Conservation (phyloP, 2,113 vertebrate species). For the Albula goreensis region DNA sequence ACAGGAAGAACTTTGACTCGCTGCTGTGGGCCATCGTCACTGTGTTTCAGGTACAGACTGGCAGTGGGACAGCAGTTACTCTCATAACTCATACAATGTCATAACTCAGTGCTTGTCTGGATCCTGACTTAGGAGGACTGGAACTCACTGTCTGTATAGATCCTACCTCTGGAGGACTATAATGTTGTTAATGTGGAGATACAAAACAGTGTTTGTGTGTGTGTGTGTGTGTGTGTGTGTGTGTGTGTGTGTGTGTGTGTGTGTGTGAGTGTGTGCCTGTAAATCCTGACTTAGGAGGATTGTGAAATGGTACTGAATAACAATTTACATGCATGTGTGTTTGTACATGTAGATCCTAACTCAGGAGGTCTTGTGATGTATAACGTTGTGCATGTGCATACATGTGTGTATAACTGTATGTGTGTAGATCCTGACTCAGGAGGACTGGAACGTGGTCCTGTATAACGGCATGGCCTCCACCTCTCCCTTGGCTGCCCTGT, state of each 20-base stretch:
- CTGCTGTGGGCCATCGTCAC: slow-evolving; percentile 97
- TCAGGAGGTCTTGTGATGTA: slow-evolving; percentile 84
- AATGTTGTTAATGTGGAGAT: too few species aligned
- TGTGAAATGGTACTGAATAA: not conserved
- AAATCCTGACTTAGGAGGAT: not conserved
- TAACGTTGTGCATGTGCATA: not conserved
- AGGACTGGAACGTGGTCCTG: slow-evolving; percentile 97
- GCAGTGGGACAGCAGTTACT: not conserved
- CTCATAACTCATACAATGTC: too few species aligned
- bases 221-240: not conserved
- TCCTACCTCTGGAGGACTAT: too few species aligned
- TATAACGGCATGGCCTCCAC: slow-evolving; percentile 96
- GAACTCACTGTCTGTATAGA: too few species aligned
- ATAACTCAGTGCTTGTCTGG: too few species aligned
- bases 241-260: not conserved
- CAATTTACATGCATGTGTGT: slow-evolving; percentile 18
- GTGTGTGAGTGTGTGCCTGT: not conserved
- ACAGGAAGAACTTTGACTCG: slow-evolving; percentile 97
- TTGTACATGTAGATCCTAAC: slow-evolving; percentile 83
- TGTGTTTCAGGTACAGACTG: slow-evolving; percentile 84
- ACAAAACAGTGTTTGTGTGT: too few species aligned
- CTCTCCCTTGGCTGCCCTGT: slow-evolving; percentile 91
- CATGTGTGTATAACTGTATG: slow-evolving; percentile 14
- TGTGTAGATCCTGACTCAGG: slow-evolving; percentile 91
- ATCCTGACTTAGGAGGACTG: too few species aligned